Conservation (phyloP, 2,888 invertebrate genomes). For the Arrhopalites spinosus region DNA sequence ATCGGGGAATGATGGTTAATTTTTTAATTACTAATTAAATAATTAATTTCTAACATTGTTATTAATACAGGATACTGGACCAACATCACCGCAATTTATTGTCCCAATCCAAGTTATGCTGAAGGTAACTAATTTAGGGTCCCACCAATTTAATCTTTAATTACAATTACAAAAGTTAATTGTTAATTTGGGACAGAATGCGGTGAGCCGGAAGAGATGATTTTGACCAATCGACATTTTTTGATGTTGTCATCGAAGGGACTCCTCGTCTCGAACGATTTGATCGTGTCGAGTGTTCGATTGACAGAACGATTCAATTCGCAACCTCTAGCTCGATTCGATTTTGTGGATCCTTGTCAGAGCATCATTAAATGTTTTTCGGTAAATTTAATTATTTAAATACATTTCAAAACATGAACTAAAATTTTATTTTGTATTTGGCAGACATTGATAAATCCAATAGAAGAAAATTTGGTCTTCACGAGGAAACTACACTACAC, state of each 20-base stretch:
- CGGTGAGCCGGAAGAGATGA: conserved; percentile 33
- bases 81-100: conserved; percentile 28
- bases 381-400: conserved; percentile 8
- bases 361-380: conserved; percentile 40
- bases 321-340: conserved; percentile 37
- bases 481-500: conserved; percentile 37
- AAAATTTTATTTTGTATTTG: not conserved
- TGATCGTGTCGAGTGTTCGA: conserved; percentile 28
- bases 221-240: conserved; percentile 45
- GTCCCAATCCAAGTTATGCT: conserved; percentile 19
- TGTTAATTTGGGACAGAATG: conserved; percentile 27
- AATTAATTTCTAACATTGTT: no score
- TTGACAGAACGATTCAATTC: conserved; percentile 22
- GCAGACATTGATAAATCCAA: conserved; percentile 17
- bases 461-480: conserved; percentile 24
- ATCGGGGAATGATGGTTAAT: conserved; percentile 19
- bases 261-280: conserved; percentile 41
- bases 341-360: conserved; percentile 40
- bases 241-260: conserved; percentile 36
- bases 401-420: not conserved
- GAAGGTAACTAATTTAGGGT: conserved; percentile 11
- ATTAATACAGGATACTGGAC: conserved; percentile 16
- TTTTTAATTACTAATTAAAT: no score
- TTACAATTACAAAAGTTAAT: no score
- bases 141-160: not conserved